Evolutionary conservation across 2,113 vertebrate species (phyloP), one percentile per base, ranked within the genome.

Genomic region (Raja brachyura): DNA sequence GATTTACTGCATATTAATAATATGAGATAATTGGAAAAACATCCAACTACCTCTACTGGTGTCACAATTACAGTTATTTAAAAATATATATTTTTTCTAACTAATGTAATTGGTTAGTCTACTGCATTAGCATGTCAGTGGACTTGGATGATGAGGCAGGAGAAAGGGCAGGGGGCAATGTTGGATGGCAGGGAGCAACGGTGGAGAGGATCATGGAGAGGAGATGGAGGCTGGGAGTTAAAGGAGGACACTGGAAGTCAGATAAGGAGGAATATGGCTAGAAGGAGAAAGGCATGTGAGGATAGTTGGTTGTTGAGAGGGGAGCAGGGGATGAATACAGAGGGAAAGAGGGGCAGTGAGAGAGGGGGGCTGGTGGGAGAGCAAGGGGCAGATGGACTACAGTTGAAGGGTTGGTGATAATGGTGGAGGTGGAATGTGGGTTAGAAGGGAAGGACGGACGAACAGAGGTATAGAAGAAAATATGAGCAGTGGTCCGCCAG

Each of bases 221-320:
- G 48, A 3, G 9, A 20, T 7, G 5, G 18, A 5, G 77, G 16
- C 16, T 9, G 66, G 2, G 70, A 22, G 78, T 0, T 5, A 33
- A 18, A 14, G 39, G 16, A 78, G 39, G 8, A 39, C 16, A 39
- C 33, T 18, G 1, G 18, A 14, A 5, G 78, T 11, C 14, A 48
- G 39, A 0, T 1, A 4, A 14, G n/a, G 48, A 2, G 0, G 9
- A 28, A 7, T 1, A 8, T 39, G 79, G 5, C 5, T 0, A 14
- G 14, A 22, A 33, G 18, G 33, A 6, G 78, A 39, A n/a, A 39
- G 4, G 13, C 10, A 25, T 9, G 1, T 33, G 31, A 25, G 1
- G 14, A 5, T 4, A 16, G 33, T 8, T 14, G 6, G 4, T 2
- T 1, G 0, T 5, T 18, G 1, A 1, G 5, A 14, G 4, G 33